Percentiles rank a stretch among this genome's conserved stretches.
Conservation (phyloP, 2,113 vertebrate genomes). For the Vimba vimba region DNA sequence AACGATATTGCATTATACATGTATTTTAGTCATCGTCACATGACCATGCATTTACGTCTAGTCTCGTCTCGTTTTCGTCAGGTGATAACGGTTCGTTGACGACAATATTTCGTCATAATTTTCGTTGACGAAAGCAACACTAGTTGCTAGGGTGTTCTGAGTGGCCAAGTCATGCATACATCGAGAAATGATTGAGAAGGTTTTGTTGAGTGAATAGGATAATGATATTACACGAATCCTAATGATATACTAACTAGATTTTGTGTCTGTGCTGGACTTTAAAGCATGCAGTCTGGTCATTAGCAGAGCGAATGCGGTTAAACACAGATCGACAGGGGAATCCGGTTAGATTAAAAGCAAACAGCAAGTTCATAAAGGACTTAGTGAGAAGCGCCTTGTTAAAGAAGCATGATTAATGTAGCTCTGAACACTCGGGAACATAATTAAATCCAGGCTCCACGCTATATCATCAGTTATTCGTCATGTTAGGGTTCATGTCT, state of each 20-base stretch:
- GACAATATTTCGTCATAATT: too few relatives aligned
- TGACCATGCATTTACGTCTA: too few relatives aligned
- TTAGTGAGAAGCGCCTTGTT: neutral
- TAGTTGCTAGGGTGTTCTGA: neutral
- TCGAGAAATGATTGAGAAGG: neutral
- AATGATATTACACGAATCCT: neutral
- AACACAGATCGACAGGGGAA: neutral
- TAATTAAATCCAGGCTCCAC: neutral
- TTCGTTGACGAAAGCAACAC: too few relatives aligned
- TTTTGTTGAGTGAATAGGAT: neutral
- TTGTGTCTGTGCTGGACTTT: neutral
- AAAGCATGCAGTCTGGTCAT: neutral
- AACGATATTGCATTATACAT: too few relatives aligned
- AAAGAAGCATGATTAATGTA: conserved; percentile 21
- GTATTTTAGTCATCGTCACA: too few relatives aligned
- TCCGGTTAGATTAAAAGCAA: conserved; percentile 35
- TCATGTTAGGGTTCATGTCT: neutral
- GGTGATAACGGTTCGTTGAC: too few relatives aligned
- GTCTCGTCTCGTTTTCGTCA: too few relatives aligned
- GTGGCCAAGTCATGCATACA: neutral
- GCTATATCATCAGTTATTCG: conserved; percentile 34
- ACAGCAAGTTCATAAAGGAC: conserved; percentile 22
- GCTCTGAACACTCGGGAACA: conserved; percentile 27
- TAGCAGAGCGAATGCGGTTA: neutral
- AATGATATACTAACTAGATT: conserved; percentile 4